Evolutionary conservation across 2,797 vertebrate species (phyloP), one percentile per base, ranked within the genome.

Genomic region (Tragopan temminckii): DNA sequence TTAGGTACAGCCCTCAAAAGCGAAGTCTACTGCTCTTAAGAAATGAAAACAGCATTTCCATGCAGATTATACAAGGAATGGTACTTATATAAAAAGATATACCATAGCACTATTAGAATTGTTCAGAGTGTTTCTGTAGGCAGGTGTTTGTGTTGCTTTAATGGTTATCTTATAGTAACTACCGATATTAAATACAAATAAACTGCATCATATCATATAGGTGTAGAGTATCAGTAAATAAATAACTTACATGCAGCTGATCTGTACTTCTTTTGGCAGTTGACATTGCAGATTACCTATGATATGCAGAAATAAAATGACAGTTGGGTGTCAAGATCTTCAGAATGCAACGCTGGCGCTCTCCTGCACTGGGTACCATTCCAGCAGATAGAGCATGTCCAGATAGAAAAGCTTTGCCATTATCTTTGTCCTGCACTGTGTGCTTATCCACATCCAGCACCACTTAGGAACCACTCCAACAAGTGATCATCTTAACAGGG

Each of bases 401-500:
- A 58, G 70, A 18, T 62, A 68, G 38, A 9, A 95, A 84, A 94
- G 91, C 83, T 74, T 45, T 82, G 71, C 92, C 81, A 76, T 95
- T 93, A 89, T 76, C 92, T 91, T 71, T 6, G 3, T 35, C 63
- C 83, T 53, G 57, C 90, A 68, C 62, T 45, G 53, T 63, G 64
- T 89, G 90, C 11, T 0, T 87, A 95, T 95, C 84, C 88, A 85
- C 87, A 87, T 78, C 93, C 86, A 95, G 5, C 69, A 87, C 7
- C 94, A 92, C 86, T 94, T 93, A 95, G 92, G 90, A 95, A 61
- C 80, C 93, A 78, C 92, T 96, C 94, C 91, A 95, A 90, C 93
- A 95, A 95, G 95, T 96, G 95, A 95, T 95, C 92, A 92, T 95
- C 89, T 94, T 88, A 95, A 95, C 95, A 93, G 86, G 93, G 93